phyloP scores from a whole-genome alignment of 2,113 vertebrate genomes.

The Clupea harengus region DNA sequence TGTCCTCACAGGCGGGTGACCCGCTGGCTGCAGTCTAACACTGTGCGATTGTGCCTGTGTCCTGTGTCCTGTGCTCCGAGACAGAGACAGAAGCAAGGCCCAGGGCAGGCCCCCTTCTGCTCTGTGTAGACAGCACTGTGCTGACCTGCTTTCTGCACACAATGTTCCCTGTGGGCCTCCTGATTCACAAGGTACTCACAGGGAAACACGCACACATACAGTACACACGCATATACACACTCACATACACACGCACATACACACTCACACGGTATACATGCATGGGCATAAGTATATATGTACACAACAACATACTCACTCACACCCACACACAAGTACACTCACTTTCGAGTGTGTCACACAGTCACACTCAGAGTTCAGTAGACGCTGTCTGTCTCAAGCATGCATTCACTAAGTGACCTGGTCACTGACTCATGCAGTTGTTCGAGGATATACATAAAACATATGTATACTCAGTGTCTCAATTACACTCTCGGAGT shows the following conservation, averaged over 20 bases:
- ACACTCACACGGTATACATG: background rate
- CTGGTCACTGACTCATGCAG: background rate
- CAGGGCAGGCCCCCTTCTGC: background rate
- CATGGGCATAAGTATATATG: background rate
- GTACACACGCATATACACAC: background rate
- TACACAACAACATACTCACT: background rate
- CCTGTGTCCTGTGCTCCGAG: too few relatives aligned
- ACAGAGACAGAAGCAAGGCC: background rate
- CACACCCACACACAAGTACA: background rate
- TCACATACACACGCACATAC: background rate
- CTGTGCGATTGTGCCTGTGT: background rate
- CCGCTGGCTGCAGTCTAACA: background rate
- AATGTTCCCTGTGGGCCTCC: slow-evolving; percentile 16
- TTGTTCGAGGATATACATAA: background rate
- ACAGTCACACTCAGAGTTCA: background rate
- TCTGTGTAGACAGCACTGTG: background rate
- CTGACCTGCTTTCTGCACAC: slow-evolving; percentile 34
- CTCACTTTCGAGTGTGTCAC: background rate
- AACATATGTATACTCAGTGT: background rate
- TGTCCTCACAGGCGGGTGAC: background rate
- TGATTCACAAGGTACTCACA: background rate
- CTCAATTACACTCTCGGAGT: background rate
- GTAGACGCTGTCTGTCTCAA: background rate
- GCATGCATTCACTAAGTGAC: too few relatives aligned
- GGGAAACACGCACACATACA: background rate